These are phyloP conservation scores for Sphecodes monilicornis DNA, from an alignment of 2,888 invertebrate species.

Conservation along the genomic window DNA sequence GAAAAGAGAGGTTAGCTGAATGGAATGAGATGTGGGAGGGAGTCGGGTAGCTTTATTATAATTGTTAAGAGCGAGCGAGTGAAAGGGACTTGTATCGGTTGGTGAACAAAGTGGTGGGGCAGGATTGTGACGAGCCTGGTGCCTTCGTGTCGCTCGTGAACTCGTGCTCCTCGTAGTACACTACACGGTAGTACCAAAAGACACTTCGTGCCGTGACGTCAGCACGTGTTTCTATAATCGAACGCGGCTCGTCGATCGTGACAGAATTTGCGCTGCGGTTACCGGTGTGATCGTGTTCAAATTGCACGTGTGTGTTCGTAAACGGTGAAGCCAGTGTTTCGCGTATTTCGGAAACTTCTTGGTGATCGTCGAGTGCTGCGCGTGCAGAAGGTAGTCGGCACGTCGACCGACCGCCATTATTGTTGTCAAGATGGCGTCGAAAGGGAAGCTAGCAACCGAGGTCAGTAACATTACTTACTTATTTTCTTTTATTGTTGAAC, in stretches of 20 bases:
- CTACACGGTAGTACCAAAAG: constrained; percentile 61
- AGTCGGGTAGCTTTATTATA: constrained; percentile 59
- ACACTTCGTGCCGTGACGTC: constrained; percentile 70
- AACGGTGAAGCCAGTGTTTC: constrained; percentile 20
- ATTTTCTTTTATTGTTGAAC: background rate
- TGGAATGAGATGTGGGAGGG: constrained; percentile 29
- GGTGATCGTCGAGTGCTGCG: constrained; percentile 50
- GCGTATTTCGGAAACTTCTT: constrained; percentile 23
- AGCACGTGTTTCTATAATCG: constrained; percentile 56
- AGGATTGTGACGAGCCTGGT: constrained; percentile 57
- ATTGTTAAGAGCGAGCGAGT: constrained; percentile 61
- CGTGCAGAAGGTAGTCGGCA: constrained; percentile 63
- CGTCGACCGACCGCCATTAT: constrained; percentile 73
- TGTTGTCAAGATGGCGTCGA: constrained; percentile 83
- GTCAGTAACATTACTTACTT: constrained; percentile 69
- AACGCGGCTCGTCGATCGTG: constrained; percentile 9
- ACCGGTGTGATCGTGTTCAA: constrained; percentile 26
- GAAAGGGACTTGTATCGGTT: constrained; percentile 63
- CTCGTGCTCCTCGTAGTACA: constrained; percentile 54
- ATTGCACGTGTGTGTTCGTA: constrained; percentile 20
- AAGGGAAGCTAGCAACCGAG: constrained; percentile 78
- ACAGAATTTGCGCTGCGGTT: background rate
- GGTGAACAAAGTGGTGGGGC: constrained; percentile 51
- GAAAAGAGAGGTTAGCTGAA: background rate
- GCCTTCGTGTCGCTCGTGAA: constrained; percentile 62